Percentiles rank a stretch among this genome's conserved stretches.
These are phyloP conservation scores for Ladona fulva DNA, from an alignment of 1,140 invertebrate species.

Conservation along the genomic window DNA sequence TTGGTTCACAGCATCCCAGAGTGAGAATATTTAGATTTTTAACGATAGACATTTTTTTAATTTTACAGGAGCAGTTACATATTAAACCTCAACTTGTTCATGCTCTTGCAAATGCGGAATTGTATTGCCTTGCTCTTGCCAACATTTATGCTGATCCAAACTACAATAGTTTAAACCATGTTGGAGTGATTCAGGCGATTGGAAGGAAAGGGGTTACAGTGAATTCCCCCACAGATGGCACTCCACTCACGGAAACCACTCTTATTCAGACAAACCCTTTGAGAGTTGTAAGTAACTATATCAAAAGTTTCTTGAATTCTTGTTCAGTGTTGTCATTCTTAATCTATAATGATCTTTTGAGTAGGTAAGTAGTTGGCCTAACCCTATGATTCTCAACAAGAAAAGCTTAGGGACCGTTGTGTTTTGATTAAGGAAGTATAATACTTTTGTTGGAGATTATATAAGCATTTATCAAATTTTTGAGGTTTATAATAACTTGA, in stretches of 20 bases:
- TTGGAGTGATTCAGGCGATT: conserved; percentile 85
- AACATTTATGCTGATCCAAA: conserved; percentile 96
- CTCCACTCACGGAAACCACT: conserved; percentile 80
- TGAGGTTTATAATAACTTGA: too few species aligned
- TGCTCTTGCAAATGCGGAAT: conserved; percentile 84
- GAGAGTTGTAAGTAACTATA: conserved; percentile 65
- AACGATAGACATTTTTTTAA: too few species aligned
- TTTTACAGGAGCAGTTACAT: conserved; percentile 76
- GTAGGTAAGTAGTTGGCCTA: too few species aligned
- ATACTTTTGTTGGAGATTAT: too few species aligned
- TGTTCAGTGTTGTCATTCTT: too few species aligned
- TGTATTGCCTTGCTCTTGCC: conserved; percentile 89
- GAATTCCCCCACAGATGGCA: conserved; percentile 51
- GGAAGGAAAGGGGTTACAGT: conserved; percentile 85
- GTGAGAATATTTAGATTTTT: too few species aligned
- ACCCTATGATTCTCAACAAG: too few species aligned
- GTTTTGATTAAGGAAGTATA: too few species aligned
- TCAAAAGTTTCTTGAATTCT: background rate
- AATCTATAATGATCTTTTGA: too few species aligned
- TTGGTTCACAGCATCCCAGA: too few species aligned
- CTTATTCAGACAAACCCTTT: conserved; percentile 93
- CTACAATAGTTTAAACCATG: conserved; percentile 90
- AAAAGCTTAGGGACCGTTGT: too few species aligned
- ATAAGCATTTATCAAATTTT: too few species aligned
- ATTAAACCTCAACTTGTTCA: conserved; percentile 89